Evolutionary conservation across 2,113 vertebrate genomes (phyloP), one percentile per base, ranked within the genome.

Genomic region (Paracanthobrama guichenoti): DNA sequence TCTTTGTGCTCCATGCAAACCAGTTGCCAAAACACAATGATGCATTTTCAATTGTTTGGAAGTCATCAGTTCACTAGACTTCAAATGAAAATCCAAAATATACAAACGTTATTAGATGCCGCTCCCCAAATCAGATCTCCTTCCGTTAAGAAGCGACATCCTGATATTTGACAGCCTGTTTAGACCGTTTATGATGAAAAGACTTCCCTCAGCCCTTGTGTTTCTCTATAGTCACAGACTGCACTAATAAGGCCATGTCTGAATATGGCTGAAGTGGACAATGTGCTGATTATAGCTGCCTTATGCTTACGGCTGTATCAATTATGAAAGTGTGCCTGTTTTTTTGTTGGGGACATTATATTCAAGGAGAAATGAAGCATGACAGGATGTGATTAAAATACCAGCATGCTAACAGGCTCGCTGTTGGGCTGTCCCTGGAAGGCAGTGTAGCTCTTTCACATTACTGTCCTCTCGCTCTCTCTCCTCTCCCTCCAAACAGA

Each of bases 331-430:
- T 84, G 80, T 74, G 42, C 86, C 72, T 86, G 50, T 77, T 83
- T 85, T 78, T 82, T 81, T 83, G 46, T 39, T 39, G 31, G 81
- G 48, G 71, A 62, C 66, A 79, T 86, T 83, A 84, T 84, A 82
- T 85, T 84, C 67, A 78, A 31, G 26, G 57, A 80, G 59, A 89
- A 89, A 87, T 85, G 62, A 89, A 83, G 81, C 88, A 85, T 86
- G 75, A 82, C 85, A 55, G 79, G 71, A 87, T 81, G 82, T 84
- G 86, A 90, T 91, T 88, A 88, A 92, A 93, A 91, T 85, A 89
- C 89, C 88, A 78, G 88, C 90, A 89, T 90, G 89, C 89, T 91
- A 90, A 93, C 90, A 89, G 90, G 90, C 66, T 80, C 10, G 22
- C 39, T 71, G 75, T 79, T 46, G 2, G 66, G 24, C 62, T 31